These are phyloP conservation scores for Volucella inflata DNA, from an alignment of 2,888 invertebrate species.

Conservation along the genomic window DNA sequence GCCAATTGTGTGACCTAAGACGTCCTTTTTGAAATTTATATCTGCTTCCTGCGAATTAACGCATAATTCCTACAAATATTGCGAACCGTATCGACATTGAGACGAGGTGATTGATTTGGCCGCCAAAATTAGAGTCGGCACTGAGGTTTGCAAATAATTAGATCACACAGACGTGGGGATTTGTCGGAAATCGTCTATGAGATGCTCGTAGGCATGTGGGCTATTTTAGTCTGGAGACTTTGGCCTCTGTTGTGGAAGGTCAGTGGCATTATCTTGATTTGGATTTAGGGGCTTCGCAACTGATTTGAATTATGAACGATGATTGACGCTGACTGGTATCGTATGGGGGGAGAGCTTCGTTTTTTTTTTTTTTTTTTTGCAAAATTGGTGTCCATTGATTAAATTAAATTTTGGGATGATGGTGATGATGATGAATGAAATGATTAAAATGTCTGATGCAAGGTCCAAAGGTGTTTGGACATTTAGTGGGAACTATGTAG, in stretches of 20 bases:
- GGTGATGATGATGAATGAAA: too few species aligned
- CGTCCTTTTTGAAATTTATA: neutral
- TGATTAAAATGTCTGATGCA: too few species aligned
- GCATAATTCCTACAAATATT: conserved; percentile 9
- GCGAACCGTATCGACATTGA: conserved; percentile 13
- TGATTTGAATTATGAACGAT: neutral
- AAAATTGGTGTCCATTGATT: too few species aligned
- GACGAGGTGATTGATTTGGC: conserved; percentile 24
- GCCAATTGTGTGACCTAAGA: neutral
- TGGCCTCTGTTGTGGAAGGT: conserved; percentile 4
- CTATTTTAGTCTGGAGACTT: neutral
- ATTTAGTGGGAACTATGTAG: too few species aligned
- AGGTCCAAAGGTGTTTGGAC: too few species aligned
- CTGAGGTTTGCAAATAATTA: conserved; percentile 7
- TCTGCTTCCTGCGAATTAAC: conserved; percentile 13
- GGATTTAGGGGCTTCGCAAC: neutral
- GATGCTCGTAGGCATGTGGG: neutral
- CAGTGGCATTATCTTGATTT: conserved; percentile 22
- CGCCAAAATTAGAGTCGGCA: conserved; percentile 14
- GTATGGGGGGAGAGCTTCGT: neutral
- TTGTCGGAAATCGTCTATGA: conserved; percentile 13
- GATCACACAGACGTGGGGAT: neutral
- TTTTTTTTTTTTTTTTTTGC: too few species aligned
- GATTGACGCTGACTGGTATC: neutral
- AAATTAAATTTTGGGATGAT: too few species aligned